phyloP scores from a whole-genome alignment of 2,797 vertebrate genomes.

The Moxostoma hubbsi region DNA sequence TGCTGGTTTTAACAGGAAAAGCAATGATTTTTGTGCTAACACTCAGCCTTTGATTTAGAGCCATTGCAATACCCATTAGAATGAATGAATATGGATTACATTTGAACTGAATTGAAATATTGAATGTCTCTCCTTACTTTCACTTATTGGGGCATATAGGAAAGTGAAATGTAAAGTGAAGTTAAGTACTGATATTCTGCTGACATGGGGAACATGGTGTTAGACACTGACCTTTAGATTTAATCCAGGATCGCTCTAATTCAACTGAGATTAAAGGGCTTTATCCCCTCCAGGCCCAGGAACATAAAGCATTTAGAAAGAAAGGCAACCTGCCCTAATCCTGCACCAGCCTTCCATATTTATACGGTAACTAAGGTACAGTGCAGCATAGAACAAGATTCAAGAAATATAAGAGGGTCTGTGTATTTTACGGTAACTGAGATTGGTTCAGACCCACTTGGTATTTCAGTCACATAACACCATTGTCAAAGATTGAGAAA shows the following conservation, averaged over 20 bases:
- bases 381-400: background rate
- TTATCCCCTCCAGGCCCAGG: conserved; percentile 60
- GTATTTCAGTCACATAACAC: conserved; percentile 56
- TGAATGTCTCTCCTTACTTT: background rate
- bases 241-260: conserved; percentile 81
- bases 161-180: conserved; percentile 47
- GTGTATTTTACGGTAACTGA: background rate
- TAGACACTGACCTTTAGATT: conserved; percentile 77
- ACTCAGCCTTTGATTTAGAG: too few species aligned
- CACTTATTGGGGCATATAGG: background rate
- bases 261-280: conserved; percentile 76
- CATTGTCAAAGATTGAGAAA: conserved; percentile 51
- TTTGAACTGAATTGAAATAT: background rate
- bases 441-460: conserved; percentile 12
- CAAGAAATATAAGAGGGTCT: background rate
- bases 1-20: too few species aligned
- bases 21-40: too few species aligned
- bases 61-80: too few species aligned
- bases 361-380: background rate
- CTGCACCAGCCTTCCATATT: conserved; percentile 30
- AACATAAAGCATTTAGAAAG: conserved; percentile 50
- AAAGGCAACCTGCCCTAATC: conserved; percentile 48
- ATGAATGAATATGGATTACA: background rate
- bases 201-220: conserved; percentile 71
- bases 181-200: conserved; percentile 62